Evolutionary conservation across 2,797 vertebrate species (phyloP).

Genomic region (Spheniscus humboldti): DNA sequence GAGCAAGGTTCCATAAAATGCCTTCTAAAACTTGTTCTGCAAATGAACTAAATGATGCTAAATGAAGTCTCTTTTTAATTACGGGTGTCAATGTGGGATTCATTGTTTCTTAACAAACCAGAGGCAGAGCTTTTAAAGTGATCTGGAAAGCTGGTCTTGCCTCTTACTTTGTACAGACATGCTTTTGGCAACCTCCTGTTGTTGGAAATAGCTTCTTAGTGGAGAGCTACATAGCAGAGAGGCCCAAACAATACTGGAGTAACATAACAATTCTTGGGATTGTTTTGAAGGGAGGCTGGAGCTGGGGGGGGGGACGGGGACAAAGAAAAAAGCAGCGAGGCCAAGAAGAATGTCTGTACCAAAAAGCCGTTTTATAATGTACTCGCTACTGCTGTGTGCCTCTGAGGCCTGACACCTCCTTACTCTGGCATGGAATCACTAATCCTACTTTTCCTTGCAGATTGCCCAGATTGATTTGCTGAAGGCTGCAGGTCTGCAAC

Average conservation of each 20-base stretch:
- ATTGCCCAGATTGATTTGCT: slow-evolving; percentile 93
- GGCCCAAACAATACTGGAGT: not conserved
- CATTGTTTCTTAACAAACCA: not conserved
- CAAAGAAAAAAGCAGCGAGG: not conserved
- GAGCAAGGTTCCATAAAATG: not conserved
- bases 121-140: not conserved
- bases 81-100: not conserved
- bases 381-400: not conserved
- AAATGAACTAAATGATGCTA: not conserved
- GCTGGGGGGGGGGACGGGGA: not conserved
- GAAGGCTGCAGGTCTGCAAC: slow-evolving; percentile 82
- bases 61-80: not conserved
- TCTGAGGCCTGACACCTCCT: not conserved
- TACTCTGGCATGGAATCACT: not conserved
- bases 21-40: not conserved
- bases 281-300: not conserved
- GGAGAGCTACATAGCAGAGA: not conserved
- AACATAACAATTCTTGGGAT: not conserved
- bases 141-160: not conserved
- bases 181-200: not conserved
- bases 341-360: not conserved
- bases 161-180: not conserved
- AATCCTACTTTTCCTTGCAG: slow-evolving; percentile 63
- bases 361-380: not conserved
- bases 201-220: not conserved